Evolutionary conservation across 92 coral and sea anemone genomes (phyloP), one percentile per base, ranked within the genome.

Genomic region (Siderastrea siderea): DNA sequence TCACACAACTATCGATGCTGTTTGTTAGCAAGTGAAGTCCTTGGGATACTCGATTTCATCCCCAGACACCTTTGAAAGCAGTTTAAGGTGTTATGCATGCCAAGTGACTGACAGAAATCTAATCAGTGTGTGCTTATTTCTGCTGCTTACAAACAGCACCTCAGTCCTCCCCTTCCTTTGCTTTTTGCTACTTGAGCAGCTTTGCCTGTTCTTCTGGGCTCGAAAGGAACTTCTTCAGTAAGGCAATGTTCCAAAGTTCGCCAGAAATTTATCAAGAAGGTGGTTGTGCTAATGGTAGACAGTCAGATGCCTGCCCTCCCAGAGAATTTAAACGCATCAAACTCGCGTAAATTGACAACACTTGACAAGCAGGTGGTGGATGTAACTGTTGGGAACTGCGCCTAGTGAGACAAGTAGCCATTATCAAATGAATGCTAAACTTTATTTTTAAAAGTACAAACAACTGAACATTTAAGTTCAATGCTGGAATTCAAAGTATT

Each of bases 1-100:
- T 68, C 87, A 83, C 6, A 47, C 49, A 43, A 65, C 17, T 47
- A 48, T 66, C 12, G 12, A 9, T 81, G 13, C 70, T 48, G 49
- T 66, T 47, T 26, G 44, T 13, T 12, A 63, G 61, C 85, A 81
- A 66, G 76, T 81, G 2, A 67, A 81, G 46, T 47, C 75, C 15
- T 55, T 81, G 13, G 75, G 66, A 49, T 81, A 64, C 47, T 64
- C 70, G 45, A 50, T 53, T 68, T 44, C 76, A 19, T 70, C 54
- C 26, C 67, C 67, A 68, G 53, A 74, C 47, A 71, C 51, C 46
- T 63, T 75, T 77, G 90, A 86, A 59, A 69, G 19, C 38, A 78
- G 84, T 43, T 80, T 79, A 58, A 87, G 12, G 78, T 80, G 86
- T 80, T 86, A 80, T 13, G 52, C 91, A 13, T 87, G 91, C 53